Conservation (phyloP, 2,797 vertebrate genomes). For the Schizothorax lantsangensis region DNA sequence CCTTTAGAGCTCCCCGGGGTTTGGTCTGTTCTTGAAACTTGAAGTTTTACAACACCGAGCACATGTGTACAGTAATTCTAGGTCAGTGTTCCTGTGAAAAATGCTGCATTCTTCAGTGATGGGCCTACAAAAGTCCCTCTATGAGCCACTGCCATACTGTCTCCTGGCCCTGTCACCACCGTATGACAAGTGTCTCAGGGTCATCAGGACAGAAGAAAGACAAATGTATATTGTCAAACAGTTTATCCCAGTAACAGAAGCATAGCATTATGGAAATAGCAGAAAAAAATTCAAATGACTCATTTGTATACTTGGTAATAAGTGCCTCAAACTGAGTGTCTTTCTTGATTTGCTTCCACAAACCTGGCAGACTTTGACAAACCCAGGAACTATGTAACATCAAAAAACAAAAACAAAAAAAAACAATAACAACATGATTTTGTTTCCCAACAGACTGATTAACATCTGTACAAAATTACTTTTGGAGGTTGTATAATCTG, state of each 20-base stretch:
- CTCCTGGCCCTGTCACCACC: constrained; percentile 27
- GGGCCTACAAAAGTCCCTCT: constrained; percentile 16
- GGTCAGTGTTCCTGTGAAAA: constrained; percentile 15
- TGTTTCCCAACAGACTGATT: neutral
- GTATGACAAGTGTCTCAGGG: constrained; percentile 21
- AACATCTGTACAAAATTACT: neutral
- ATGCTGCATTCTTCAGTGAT: constrained; percentile 25
- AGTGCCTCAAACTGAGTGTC: neutral
- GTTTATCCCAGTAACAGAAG: neutral
- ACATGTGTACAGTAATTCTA: constrained; percentile 27
- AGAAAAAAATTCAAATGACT: no score
- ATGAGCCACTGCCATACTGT: constrained; percentile 33
- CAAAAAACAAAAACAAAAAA: no score
- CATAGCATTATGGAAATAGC: neutral
- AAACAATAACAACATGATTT: neutral
- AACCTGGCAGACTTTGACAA: neutral
- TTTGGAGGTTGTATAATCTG: neutral
- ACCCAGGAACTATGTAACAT: neutral
- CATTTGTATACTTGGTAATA: neutral
- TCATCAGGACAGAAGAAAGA: constrained; percentile 40
- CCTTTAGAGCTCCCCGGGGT: neutral
- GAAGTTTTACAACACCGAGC: constrained; percentile 8
- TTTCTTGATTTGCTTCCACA: neutral
- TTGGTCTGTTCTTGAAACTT: constrained; percentile 10
- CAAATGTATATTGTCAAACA: constrained; percentile 15